Evolutionary conservation across 2,888 invertebrate species (phyloP), one percentile per base, ranked within the genome.

Genomic region (Ashinkailepas kermadecensis): DNA sequence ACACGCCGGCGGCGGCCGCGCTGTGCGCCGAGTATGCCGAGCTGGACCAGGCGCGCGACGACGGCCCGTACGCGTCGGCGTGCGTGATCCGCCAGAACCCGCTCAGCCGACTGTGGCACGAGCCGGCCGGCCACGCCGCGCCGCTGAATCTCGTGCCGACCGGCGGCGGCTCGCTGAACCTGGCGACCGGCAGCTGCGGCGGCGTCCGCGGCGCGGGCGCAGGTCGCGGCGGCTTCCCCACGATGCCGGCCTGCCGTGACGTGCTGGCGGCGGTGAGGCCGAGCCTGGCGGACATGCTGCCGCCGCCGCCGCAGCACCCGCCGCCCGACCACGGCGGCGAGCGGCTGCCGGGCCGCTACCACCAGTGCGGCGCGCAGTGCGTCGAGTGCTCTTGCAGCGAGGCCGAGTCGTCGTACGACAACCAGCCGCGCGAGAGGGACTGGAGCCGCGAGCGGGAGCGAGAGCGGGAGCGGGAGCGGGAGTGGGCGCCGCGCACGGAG

Each of bases 1-100:
- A 74, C 56, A 56, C 54, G 74, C 65, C n/a, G 65, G 21, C 18
- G 74, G 10, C 7, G 74, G 74, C 74, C 21, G 21, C 74, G 56
- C 74, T 74, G 21, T 74, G 74, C 25, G 79, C 79, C 8, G 79
- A 79, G 25, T 79, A 79, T 58, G 79, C 79, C 15, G 79, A 79
- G 79, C 79, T 79, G 79, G 79, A 79, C 15, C 58, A 57, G 58
- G 58, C 58, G 58, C 13, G 59, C 15, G 79, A 79, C 23, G 25
- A 39, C 59, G 79, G 79, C 9, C 79, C 79, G 58, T 79, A 79
- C 25, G 79, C 79, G 23, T 79, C 79, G 13, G 25, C 79, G 15
- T 79, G 79, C 25, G 79, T 79, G n/a, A 79, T 79, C 79, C 57
- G 58, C 15, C 57, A n/a, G 23, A 79, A 79, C 59, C 79, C 79